Evolutionary conservation across 2,797 vertebrate genomes (phyloP).

Genomic region (Sarcophilus harrisii): DNA sequence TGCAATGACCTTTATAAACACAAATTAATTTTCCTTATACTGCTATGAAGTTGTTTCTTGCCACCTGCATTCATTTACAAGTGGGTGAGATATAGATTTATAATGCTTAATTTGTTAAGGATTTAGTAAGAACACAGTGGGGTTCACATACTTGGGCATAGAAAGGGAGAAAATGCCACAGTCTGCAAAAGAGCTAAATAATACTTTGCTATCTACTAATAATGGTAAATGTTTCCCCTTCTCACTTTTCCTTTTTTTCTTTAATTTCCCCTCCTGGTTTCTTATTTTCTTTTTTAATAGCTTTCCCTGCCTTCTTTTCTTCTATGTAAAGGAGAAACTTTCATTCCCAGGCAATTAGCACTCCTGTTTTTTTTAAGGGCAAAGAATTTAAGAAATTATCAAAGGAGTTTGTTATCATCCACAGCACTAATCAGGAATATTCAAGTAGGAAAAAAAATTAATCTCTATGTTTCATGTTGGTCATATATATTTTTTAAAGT

Average conservation of each 20-base stretch:
- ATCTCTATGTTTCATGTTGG: neutral
- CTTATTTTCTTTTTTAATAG: neutral
- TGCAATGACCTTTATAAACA: constrained; percentile 19
- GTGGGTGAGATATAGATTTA: neutral
- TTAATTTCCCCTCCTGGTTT: neutral
- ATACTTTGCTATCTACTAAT: neutral
- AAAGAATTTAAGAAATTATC: neutral
- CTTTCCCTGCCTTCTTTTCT: neutral
- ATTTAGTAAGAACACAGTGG: neutral
- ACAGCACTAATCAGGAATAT: neutral
- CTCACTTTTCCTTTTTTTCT: neutral
- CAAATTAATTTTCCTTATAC: neutral
- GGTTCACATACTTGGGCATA: neutral
- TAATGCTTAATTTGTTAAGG: constrained; percentile 35
- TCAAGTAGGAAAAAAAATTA: neutral
- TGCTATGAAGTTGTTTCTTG: neutral
- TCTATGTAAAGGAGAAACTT: neutral
- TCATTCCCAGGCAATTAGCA: neutral
- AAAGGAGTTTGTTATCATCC: neutral
- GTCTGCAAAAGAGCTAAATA: neutral
- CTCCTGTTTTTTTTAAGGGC: neutral
- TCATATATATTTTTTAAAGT: neutral
- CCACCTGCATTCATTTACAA: constrained; percentile 9
- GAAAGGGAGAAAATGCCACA: neutral
- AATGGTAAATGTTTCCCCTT: neutral